Conservation (phyloP, 2,113 vertebrate genomes). For the Apaloderma vittatum region DNA sequence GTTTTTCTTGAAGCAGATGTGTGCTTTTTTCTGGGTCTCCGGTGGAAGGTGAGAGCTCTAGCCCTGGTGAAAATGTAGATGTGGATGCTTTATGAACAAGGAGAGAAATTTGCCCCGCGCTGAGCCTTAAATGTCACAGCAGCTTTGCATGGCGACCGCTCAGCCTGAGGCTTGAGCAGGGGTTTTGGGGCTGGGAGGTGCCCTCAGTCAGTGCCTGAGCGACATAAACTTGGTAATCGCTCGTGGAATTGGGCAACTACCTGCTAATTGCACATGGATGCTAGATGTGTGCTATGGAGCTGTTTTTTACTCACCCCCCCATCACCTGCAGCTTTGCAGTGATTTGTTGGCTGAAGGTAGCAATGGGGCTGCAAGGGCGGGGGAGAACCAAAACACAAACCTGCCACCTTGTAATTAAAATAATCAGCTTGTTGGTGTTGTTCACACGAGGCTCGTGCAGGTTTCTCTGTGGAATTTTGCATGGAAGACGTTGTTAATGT, state of each 20-base stretch:
- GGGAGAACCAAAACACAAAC: accelerated
- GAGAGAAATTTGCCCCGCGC: background rate
- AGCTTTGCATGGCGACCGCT: background rate
- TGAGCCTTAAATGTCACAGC: background rate
- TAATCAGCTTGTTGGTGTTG: background rate
- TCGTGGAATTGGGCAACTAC: background rate
- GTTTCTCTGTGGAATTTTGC: background rate
- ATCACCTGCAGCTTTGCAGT: accelerated
- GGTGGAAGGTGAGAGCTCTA: background rate
- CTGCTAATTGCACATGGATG: accelerated
- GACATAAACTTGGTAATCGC: background rate
- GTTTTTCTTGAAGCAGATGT: accelerated
- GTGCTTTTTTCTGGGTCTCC: accelerated
- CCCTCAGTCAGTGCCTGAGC: accelerated
- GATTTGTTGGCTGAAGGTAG: background rate
- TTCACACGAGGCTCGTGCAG: background rate
- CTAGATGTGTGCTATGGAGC: accelerated
- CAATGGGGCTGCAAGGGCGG: background rate
- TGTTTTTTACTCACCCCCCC: background rate
- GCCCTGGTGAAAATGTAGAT: background rate
- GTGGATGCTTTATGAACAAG: accelerated
- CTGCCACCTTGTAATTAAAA: background rate
- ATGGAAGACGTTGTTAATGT: background rate
- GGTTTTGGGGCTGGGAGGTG: background rate
- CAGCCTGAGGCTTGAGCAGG: background rate